Evolutionary conservation across 2,888 invertebrate genomes (phyloP).

Genomic region (Acleris cristana): DNA sequence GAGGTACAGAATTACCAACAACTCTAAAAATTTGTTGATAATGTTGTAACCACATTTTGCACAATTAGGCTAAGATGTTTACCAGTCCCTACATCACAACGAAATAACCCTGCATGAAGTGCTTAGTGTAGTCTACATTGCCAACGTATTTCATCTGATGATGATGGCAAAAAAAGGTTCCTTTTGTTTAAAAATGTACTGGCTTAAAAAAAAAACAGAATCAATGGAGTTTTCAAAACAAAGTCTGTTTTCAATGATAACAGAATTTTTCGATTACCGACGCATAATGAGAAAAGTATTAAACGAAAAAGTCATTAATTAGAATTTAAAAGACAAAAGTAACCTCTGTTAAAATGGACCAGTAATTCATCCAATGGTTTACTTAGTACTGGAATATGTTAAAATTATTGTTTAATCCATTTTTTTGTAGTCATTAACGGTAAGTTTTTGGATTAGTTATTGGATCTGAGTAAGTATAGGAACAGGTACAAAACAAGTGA

Average conservation of each 20-base stretch:
- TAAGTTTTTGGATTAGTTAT: neutral
- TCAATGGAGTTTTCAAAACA: conserved; percentile 10
- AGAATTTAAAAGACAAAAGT: conserved; percentile 29
- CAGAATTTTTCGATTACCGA: conserved; percentile 25
- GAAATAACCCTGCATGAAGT: too few species aligned
- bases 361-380: conserved; percentile 23
- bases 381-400: neutral
- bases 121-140: too few species aligned
- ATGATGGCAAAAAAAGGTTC: neutral
- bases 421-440: too few species aligned
- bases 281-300: conserved; percentile 31
- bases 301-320: conserved; percentile 35
- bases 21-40: too few species aligned
- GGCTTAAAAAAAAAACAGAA: conserved; percentile 8
- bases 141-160: neutral
- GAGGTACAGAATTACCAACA: too few species aligned
- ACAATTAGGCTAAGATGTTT: too few species aligned
- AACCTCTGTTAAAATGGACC: conserved; percentile 15
- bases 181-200: conserved; percentile 11
- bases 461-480: neutral
- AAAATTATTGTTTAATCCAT: too few species aligned
- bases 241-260: conserved; percentile 27
- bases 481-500: too few species aligned
- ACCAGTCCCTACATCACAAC: too few species aligned
- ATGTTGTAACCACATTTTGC: too few species aligned